Evolutionary conservation across 2,888 invertebrate species (phyloP), one percentile per base, ranked within the genome.

Genomic region (Acanthococcus lagerstroemiae): DNA sequence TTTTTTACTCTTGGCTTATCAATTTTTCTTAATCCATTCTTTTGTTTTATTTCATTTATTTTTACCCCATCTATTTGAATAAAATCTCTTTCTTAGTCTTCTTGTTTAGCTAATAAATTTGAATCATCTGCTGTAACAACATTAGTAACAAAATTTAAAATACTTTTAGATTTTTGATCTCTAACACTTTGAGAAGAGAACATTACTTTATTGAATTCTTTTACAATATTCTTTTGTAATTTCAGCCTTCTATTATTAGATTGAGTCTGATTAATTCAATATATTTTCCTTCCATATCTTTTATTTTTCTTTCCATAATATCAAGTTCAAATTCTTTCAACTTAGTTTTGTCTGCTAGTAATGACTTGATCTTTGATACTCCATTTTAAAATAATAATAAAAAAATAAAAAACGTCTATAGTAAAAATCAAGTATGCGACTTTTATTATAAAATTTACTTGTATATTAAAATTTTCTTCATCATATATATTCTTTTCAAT

Each of bases 11-110:
- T 57, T 37, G 57, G 45, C 48, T 60, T 45, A 25, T 60, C 48
- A 60, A 60, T 60, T 46, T 60, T 60, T 60, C 21, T 60, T 46
- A 56, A 56, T 56, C 30, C 30, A 54, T 25, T 25, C 21, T 54
- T 54, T 22, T 54, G 54, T 21, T 30, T 57, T 21, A 57, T 24
- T 57, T 57, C 45, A 45, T 57, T 57, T 57, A 57, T 57, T 37
- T 57, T 25, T 17, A 24, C 45, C n/a, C 21, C 37, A 57, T 22
- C 44, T 17, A 57, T 44, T 21, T 57, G 57, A 25, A 57, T 57
- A 57, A 57, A 57, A 57, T 57, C 57, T 57, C 57, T 57, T 19
- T 57, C 21, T 21, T 55, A 55, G 19, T 57, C 57, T 57, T 57
- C 45, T 57, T 45, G 57, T 21, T 57, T 24, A 30, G 57, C 45